Conservation (phyloP, 30 jellyfish, hydroid and myxozoan genomes). For the Phacellophora camtschatica region DNA sequence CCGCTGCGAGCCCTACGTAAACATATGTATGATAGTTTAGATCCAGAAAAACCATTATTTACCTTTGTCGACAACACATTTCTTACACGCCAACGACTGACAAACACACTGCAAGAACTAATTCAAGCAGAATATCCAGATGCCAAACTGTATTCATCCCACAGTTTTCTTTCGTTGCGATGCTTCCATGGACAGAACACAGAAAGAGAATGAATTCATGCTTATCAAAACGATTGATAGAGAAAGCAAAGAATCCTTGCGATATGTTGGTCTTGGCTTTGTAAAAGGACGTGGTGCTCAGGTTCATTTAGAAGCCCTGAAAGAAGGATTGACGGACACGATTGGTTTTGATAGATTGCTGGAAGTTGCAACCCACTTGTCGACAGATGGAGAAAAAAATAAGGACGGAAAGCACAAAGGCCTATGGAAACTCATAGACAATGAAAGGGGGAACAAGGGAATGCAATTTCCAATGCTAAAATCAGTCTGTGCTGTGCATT, state of each 20-base stretch:
- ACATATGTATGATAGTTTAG: too few relatives aligned
- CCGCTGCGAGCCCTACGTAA: too few relatives aligned
- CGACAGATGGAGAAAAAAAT: conserved; percentile 21
- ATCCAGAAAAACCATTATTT: too few relatives aligned
- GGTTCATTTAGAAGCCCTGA: conserved; percentile 35
- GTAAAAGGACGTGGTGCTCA: background rate
- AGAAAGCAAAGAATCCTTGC: background rate
- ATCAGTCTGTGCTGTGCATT: conserved; percentile 53
- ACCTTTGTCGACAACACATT: too few relatives aligned
- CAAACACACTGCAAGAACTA: too few relatives aligned
- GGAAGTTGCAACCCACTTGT: background rate
- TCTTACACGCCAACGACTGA: too few relatives aligned
- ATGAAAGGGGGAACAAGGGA: conserved; percentile 15
- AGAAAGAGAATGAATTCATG: conserved; percentile 39
- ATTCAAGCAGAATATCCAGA: too few relatives aligned
- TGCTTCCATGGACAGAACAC: conserved; percentile 35
- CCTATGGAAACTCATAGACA: conserved; percentile 22
- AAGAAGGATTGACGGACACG: conserved; percentile 9
- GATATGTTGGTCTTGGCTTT: conserved; percentile 20
- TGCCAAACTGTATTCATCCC: background rate
- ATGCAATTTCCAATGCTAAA: conserved; percentile 35
- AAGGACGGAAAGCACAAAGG: conserved; percentile 29
- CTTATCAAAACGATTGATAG: background rate
- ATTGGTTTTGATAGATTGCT: background rate
- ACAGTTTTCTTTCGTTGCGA: conserved; percentile 1